Evolutionary conservation across 2,888 invertebrate genomes (phyloP).

Genomic region (Cenopis cana): DNA sequence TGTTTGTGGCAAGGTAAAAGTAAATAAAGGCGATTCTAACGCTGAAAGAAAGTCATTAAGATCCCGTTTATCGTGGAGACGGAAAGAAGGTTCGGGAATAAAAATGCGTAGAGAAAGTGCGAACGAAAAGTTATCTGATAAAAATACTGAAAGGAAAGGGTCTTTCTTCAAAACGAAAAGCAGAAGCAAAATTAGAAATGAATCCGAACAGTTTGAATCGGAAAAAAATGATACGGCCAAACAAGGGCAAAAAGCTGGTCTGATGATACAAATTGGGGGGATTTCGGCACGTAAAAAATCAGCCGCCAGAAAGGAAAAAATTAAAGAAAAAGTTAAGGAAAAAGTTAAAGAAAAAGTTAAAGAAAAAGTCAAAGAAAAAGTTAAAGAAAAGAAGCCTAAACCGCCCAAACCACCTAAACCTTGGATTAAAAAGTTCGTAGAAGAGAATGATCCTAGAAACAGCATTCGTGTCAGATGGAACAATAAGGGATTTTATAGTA

Average conservation of each 20-base stretch:
- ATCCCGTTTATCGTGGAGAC: slow-evolving; percentile 28
- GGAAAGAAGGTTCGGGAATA: background rate
- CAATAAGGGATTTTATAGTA: slow-evolving; percentile 62
- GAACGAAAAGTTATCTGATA: slow-evolving; percentile 46
- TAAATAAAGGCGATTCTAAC: slow-evolving; percentile 5
- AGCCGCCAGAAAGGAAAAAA: slow-evolving; percentile 47
- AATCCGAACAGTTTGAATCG: slow-evolving; percentile 2
- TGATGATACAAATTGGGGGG: slow-evolving; percentile 61
- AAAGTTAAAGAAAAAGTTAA: no score
- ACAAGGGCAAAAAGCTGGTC: slow-evolving; percentile 66
- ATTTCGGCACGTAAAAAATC: slow-evolving; percentile 45
- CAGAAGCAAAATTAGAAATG: slow-evolving; percentile 52
- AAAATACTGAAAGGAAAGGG: slow-evolving; percentile 54
- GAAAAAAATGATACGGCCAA: slow-evolving; percentile 57
- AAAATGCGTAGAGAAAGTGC: background rate
- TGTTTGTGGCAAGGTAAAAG: slow-evolving; percentile 3
- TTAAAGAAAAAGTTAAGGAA: slow-evolving; percentile 59
- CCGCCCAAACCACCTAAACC: slow-evolving; percentile 47
- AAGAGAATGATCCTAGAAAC: slow-evolving; percentile 61
- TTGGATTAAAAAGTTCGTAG: slow-evolving; percentile 67
- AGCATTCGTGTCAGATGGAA: slow-evolving; percentile 72
- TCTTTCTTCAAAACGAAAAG: slow-evolving; percentile 68
- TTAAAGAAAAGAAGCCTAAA: slow-evolving; percentile 57
- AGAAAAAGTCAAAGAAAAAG: slow-evolving; percentile 50
- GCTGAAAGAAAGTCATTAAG: slow-evolving; percentile 6